Conservation (phyloP, 2,888 invertebrate species). For the Agrochola macilenta region DNA sequence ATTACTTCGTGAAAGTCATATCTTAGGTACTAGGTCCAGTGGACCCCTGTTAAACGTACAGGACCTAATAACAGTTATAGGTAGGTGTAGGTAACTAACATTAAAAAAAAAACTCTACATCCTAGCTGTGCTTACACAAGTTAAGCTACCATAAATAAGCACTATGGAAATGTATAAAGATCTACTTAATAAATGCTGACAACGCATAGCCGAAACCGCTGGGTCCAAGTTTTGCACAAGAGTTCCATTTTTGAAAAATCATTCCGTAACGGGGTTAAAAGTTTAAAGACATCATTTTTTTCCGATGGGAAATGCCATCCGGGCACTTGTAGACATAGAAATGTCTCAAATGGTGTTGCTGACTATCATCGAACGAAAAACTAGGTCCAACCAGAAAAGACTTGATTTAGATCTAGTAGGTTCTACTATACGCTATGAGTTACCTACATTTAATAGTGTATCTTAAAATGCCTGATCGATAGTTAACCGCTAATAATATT, state of each 20-base stretch:
- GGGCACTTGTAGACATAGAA: neutral
- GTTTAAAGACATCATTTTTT: no score
- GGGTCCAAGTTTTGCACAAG: no score
- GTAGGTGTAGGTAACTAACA: neutral
- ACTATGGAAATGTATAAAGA: neutral
- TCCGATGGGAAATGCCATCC: neutral
- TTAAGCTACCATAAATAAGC: neutral
- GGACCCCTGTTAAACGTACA: neutral
- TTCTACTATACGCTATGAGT: neutral
- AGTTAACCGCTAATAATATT: conserved; percentile 25
- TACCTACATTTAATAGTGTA: neutral
- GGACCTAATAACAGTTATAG: neutral
- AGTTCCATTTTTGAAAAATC: no score
- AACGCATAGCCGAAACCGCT: no score
- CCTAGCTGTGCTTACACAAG: neutral
- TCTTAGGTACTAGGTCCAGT: neutral
- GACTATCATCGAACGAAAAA: neutral
- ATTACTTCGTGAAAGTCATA: neutral
- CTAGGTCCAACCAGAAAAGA: neutral
- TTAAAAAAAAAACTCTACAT: neutral
- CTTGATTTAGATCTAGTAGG: neutral
- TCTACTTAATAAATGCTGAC: neutral
- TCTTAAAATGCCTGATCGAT: conserved; percentile 22
- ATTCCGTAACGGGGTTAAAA: no score
- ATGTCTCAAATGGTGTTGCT: neutral